Percentiles rank a stretch among this genome's conserved stretches.
phyloP scores from a whole-genome alignment of 1,140 invertebrate species.

The Halictus rubicundus region DNA sequence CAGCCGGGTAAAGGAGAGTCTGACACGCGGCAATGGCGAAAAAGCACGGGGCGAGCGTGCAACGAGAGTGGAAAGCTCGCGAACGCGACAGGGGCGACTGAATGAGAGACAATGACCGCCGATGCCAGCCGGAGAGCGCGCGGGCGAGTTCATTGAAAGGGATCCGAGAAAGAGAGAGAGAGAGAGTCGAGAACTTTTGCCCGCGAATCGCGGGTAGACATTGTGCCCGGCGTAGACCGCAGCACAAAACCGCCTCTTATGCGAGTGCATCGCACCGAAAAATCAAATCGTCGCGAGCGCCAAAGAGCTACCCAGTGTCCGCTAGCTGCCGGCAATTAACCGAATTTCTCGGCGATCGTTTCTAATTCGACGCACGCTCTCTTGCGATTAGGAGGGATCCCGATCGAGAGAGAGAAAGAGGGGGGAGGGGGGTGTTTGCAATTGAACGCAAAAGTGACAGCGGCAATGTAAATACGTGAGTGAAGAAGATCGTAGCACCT shows the following conservation, averaged over 20 bases:
- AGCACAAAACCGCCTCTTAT: constrained; percentile 17
- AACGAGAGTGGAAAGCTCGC: constrained; percentile 18
- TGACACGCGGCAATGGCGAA: background rate
- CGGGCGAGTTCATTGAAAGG: constrained; percentile 36
- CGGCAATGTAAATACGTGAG: background rate
- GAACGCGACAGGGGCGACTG: constrained; percentile 30
- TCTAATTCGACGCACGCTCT: background rate
- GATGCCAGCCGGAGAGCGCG: constrained; percentile 14
- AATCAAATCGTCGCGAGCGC: background rate
- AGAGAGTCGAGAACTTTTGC: constrained; percentile 1
- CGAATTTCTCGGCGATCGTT: background rate
- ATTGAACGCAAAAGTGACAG: background rate
- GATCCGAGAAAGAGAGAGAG: background rate
- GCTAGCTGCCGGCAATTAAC: background rate
- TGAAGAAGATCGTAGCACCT: background rate
- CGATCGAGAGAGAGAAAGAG: no score
- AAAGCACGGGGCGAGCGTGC: background rate
- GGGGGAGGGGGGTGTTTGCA: background rate
- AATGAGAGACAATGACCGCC: constrained; percentile 38
- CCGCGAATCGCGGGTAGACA: constrained; percentile 32
- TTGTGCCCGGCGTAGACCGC: background rate
- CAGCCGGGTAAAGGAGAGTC: background rate
- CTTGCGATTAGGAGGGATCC: background rate
- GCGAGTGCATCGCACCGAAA: constrained; percentile 6
- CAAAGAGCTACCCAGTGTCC: background rate